Evolutionary conservation across 2,888 invertebrate species (phyloP), one percentile per base, ranked within the genome.

Genomic region (Petrolisthes manimaculis): DNA sequence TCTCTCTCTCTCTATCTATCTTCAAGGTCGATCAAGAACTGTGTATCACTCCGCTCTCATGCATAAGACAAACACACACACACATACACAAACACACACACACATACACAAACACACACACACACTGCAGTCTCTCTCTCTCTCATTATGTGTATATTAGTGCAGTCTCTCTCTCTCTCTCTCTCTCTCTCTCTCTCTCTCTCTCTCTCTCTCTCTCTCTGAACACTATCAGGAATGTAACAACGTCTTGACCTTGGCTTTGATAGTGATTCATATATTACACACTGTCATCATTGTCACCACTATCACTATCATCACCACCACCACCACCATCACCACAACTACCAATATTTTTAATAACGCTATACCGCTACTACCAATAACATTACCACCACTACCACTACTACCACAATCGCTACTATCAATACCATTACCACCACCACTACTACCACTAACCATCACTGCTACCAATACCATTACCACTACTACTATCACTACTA

Each of bases 371-470:
- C 37, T 37, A 37, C 9, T 21, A 78, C 51, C 51, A 14, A 5
- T 51, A 53, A 9, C 78, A 78, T 51, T 71, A n/a, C 71, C 71
- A n/a, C 21, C 21, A n/a, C n/a, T n/a, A 71, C 1, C 71, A n/a
- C 71, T 3, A 71, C 21, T 4, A 71, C 21, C 71, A 71, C 71
- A 5, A 71, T 5, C 71, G 21, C 71, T 71, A 71, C 71, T n/a
- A 71, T n/a, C 71, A 71, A 14, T 21, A 61, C 61, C 61, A 61
- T 61, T 61, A 71, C 21, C n/a, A 71, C 71, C 71, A n/a, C 71
- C 71, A 71, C 5, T n/a, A 71, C n/a, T 71, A 71, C 8, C 71
- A 71, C 71, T n/a, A 71, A 5, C n/a, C 5, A 71, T n/a, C 5
- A 12, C n/a, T 5, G n/a, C 8, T n/a, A 71, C 71, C 8, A 5